Percentiles rank a stretch among this genome's conserved stretches.
These are phyloP conservation scores for Thysanoteuthis rhombus DNA, from an alignment of 2,888 invertebrate genomes.

Conservation along the genomic window DNA sequence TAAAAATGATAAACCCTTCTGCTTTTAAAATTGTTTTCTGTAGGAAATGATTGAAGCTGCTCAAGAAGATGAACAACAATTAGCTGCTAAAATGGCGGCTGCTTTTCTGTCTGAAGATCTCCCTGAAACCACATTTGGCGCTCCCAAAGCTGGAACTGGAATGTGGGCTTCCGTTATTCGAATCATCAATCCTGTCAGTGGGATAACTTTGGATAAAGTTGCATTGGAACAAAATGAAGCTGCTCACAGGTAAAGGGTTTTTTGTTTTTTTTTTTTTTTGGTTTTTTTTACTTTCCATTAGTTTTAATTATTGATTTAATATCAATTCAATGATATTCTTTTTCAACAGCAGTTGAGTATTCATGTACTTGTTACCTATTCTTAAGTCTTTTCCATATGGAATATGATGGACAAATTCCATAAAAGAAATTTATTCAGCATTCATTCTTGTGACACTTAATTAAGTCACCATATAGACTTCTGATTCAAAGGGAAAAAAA, in stretches of 20 bases:
- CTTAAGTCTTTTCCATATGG: too few species aligned
- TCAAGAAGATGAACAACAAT: slow-evolving; percentile 91
- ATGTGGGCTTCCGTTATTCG: slow-evolving; percentile 87
- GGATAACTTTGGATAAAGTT: slow-evolving; percentile 75
- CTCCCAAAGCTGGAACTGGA: slow-evolving; percentile 91
- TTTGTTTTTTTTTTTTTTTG: not conserved
- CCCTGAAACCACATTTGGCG: slow-evolving; percentile 92
- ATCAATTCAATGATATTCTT: too few species aligned
- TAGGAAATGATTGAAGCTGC: slow-evolving; percentile 93
- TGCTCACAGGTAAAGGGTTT: slow-evolving; percentile 77
- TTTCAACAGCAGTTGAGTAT: too few species aligned
- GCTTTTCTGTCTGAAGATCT: slow-evolving; percentile 93
- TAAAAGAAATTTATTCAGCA: too few species aligned
- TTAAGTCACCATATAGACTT: too few species aligned
- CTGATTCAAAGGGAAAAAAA: too few species aligned
- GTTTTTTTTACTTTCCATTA: not conserved
- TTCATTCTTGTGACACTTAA: too few species aligned
- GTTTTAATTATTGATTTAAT: too few species aligned
- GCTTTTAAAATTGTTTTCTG: not conserved
- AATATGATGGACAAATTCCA: too few species aligned
- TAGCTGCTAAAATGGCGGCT: slow-evolving; percentile 97
- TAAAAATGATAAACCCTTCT: not conserved
- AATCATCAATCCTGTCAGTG: slow-evolving; percentile 73
- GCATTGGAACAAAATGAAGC: slow-evolving; percentile 95
- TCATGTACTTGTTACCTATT: too few species aligned